Conservation (phyloP, 2,113 vertebrate species). For the Phalacrocorax aristotelis region DNA sequence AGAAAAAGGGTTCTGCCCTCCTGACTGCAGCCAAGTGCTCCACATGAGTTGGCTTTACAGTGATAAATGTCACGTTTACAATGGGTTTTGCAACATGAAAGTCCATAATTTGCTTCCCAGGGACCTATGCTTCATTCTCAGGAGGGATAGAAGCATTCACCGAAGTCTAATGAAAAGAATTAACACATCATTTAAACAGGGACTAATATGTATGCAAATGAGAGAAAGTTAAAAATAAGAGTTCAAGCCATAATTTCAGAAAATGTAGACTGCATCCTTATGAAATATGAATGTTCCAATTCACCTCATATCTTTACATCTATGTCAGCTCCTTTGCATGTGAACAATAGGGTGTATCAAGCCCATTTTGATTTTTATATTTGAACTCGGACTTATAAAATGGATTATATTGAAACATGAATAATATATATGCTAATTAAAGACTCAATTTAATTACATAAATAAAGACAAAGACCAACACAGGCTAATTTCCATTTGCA, state of each 20-base stretch:
- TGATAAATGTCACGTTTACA: slow-evolving; percentile 62
- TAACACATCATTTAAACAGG: slow-evolving; percentile 72
- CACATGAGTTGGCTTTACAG: slow-evolving; percentile 7
- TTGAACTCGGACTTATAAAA: slow-evolving; percentile 56
- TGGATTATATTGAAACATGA: slow-evolving; percentile 54
- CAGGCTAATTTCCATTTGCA: slow-evolving; percentile 59
- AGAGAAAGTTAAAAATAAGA: slow-evolving; percentile 61
- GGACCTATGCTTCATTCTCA: slow-evolving; percentile 58
- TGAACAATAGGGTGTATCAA: slow-evolving; percentile 59
- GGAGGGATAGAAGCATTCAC: slow-evolving; percentile 52
- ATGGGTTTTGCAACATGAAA: slow-evolving; percentile 22
- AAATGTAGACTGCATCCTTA: slow-evolving; percentile 29
- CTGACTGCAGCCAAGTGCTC: slow-evolving; percentile 27
- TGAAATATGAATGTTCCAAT: slow-evolving; percentile 61
- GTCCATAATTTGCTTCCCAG: slow-evolving; percentile 60
- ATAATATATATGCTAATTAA: slow-evolving; percentile 71
- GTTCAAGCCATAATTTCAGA: slow-evolving; percentile 57
- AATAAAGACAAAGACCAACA: slow-evolving; percentile 49
- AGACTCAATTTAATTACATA: slow-evolving; percentile 58
- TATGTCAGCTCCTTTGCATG: slow-evolving; percentile 48
- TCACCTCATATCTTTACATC: slow-evolving; percentile 60
- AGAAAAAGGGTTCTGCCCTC: slow-evolving; percentile 26
- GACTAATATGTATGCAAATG: slow-evolving; percentile 72
- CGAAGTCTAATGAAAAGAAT: slow-evolving; percentile 69
- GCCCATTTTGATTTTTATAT: slow-evolving; percentile 56